Evolutionary conservation across 2,113 vertebrate species (phyloP).

Genomic region (Philantomba maxwellii): DNA sequence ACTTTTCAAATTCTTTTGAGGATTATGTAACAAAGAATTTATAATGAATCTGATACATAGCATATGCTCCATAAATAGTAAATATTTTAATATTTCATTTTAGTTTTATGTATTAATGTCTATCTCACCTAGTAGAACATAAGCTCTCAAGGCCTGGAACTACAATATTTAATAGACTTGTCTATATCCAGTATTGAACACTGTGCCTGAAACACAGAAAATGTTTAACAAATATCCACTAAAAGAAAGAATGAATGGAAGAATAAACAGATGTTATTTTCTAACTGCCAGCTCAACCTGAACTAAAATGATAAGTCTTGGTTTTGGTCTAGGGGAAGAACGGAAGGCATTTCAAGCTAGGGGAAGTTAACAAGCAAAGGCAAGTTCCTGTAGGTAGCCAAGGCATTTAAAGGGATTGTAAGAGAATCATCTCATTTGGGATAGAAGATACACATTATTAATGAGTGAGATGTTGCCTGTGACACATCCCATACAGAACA

Average conservation of each 20-base stretch:
- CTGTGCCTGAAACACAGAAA: not conserved
- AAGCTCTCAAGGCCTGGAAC: not conserved
- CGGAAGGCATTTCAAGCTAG: not conserved
- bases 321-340: not conserved
- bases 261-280: not conserved
- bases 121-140: not conserved
- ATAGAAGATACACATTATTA: not conserved
- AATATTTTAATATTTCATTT: not conserved
- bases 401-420: not conserved
- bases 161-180: not conserved
- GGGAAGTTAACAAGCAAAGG: not conserved
- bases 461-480: not conserved
- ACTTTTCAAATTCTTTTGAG: not conserved
- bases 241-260: not conserved
- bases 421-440: not conserved
- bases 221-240: not conserved
- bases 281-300: not conserved
- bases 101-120: not conserved
- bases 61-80: not conserved
- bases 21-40: not conserved
- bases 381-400: not conserved
- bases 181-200: not conserved
- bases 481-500: not conserved
- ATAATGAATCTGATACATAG: not conserved
- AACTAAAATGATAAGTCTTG: not conserved